These are phyloP conservation scores for Allacma fusca DNA, from an alignment of 2,888 invertebrate species.

Conservation along the genomic window DNA sequence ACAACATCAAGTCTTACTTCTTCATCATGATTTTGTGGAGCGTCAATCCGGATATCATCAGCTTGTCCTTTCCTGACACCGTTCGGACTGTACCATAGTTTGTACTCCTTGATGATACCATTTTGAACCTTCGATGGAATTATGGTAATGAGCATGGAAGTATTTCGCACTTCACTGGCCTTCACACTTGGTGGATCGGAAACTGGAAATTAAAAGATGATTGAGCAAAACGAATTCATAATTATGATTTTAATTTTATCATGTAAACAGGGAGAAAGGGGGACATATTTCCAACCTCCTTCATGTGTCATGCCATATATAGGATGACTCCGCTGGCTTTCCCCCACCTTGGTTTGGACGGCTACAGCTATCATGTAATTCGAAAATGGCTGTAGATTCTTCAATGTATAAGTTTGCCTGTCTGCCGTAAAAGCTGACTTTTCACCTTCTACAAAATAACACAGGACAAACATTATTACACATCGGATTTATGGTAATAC, in stretches of 20 bases:
- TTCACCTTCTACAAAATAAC: constrained; percentile 48
- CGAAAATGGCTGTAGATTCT: constrained; percentile 75
- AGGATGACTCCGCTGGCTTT: constrained; percentile 69
- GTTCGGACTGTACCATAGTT: constrained; percentile 54
- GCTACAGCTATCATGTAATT: constrained; percentile 77
- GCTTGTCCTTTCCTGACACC: neutral
- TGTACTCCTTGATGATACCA: constrained; percentile 76
- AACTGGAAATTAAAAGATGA: constrained; percentile 65
- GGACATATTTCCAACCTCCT: constrained; percentile 24
- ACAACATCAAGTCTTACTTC: no score
- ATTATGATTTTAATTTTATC: neutral
- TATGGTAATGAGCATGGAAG: constrained; percentile 74
- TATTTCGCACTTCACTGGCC: constrained; percentile 71
- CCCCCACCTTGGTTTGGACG: constrained; percentile 70
- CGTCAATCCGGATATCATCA: neutral
- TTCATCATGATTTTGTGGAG: neutral
- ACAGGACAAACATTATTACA: no score
- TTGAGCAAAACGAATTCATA: neutral
- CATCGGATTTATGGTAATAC: no score
- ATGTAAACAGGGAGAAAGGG: constrained; percentile 2
- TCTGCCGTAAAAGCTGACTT: constrained; percentile 45
- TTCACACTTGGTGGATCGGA: constrained; percentile 69
- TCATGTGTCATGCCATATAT: constrained; percentile 71
- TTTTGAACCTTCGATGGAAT: constrained; percentile 75
- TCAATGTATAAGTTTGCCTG: constrained; percentile 58